phyloP scores from a whole-genome alignment of 1,140 invertebrate species.

The Drepana arcuata region DNA sequence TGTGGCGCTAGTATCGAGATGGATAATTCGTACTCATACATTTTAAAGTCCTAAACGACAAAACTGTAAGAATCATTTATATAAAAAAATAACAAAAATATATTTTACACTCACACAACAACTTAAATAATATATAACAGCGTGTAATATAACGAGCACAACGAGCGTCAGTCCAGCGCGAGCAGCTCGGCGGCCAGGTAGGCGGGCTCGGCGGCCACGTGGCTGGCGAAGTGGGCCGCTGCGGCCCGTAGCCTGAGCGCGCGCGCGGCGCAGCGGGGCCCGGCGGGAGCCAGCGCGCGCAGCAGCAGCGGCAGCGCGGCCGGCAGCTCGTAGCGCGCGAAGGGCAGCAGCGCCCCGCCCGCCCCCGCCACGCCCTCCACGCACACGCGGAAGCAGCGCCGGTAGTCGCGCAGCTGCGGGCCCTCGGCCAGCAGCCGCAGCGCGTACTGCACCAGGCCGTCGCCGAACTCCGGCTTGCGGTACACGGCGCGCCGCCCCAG shows the following conservation, averaged over 20 bases:
- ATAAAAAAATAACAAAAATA: too few relatives aligned
- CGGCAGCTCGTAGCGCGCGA: slow-evolving; percentile 37
- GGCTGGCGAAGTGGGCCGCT: slow-evolving; percentile 2
- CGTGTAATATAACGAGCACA: too few relatives aligned
- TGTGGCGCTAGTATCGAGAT: too few relatives aligned
- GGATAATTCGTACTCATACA: too few relatives aligned
- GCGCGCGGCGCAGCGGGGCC: too few relatives aligned
- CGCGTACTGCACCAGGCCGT: slow-evolving; percentile 34
- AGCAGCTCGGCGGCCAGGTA: background rate
- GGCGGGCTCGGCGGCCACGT: background rate
- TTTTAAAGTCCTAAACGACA: too few relatives aligned
- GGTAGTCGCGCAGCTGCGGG: slow-evolving; percentile 10
- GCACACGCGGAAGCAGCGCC: background rate
- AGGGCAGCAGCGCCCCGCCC: slow-evolving; percentile 26
- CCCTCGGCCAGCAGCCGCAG: slow-evolving; percentile 26
- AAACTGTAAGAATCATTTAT: too few relatives aligned
- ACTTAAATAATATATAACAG: too few relatives aligned
- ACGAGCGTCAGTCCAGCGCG: too few relatives aligned
- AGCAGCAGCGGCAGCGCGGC: slow-evolving; percentile 16
- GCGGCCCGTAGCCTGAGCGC: too few relatives aligned
- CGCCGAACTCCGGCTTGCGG: slow-evolving; percentile 27
- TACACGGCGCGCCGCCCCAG: slow-evolving; percentile 16
- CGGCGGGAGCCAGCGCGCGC: slow-evolving; percentile 13
- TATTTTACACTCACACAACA: too few relatives aligned
- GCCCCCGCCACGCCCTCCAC: too few relatives aligned